Conservation (phyloP, 1,140 invertebrate species). For the Scaptodrosophila lebanonensis region DNA sequence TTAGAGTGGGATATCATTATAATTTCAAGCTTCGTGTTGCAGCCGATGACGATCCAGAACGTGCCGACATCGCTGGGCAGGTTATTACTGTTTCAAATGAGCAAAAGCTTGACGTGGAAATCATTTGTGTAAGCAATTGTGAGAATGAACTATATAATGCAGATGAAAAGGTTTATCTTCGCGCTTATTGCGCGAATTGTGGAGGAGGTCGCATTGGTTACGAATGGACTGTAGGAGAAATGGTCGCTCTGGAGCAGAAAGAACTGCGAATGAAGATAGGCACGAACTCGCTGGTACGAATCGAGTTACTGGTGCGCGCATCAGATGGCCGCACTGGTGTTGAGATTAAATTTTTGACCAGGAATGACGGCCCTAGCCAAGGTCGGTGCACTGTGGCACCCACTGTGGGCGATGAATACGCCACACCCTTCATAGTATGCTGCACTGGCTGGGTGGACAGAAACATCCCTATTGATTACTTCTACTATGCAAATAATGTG, state of each 20-base stretch:
- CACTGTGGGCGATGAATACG: conserved; percentile 8
- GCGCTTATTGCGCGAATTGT: conserved; percentile 20
- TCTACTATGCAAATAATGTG: conserved; percentile 19
- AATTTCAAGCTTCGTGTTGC: conserved; percentile 12
- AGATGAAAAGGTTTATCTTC: conserved; percentile 5
- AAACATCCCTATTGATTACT: conserved; percentile 22
- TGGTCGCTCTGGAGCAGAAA: background rate
- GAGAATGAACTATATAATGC: background rate
- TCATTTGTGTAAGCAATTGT: conserved; percentile 29
- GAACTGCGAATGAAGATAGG: conserved; percentile 1
- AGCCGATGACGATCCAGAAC: conserved; percentile 19
- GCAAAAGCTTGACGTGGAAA: conserved; percentile 9
- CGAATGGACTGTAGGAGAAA: conserved; percentile 22
- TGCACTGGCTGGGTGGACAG: conserved; percentile 6
- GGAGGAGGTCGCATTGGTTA: background rate
- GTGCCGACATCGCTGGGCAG: conserved; percentile 6
- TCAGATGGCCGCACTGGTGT: conserved; percentile 5
- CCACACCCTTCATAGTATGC: conserved; percentile 26
- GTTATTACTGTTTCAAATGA: background rate
- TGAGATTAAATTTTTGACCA: background rate
- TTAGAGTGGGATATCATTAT: conserved; percentile 4
- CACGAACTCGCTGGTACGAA: background rate
- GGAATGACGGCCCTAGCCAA: background rate
- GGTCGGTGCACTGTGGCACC: conserved; percentile 20
- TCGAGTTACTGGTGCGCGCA: background rate